Base-by-base conservation (phyloP, 1,140 invertebrate species). In the Drosophila mayri region DNA sequence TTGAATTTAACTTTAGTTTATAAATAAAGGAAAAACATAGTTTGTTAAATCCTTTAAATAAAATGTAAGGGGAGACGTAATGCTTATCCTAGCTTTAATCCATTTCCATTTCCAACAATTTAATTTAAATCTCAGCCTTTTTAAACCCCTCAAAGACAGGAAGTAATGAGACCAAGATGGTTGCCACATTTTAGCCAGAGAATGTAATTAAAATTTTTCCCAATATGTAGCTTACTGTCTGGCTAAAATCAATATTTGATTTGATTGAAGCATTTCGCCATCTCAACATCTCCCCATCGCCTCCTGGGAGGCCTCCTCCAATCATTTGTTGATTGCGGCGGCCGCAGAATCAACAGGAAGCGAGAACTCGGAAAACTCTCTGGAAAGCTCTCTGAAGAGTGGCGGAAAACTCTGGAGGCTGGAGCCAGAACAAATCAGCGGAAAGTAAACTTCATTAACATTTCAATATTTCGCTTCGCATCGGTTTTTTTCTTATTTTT, bases 371-470 rank as follows among this genome's bases (percentile, higher is more conserved):
- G 38, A 41, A 54, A 70, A 35, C 38, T 65, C 46, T 20, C 11
- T 28, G 61, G 40, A 22, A 61, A 71, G 57, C 57, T 41, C 49
- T 18, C 28, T 32, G 11, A 35, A 38, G 18, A 50, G 55, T 44
- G n/a, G 49, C 25, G 38, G 16, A 58, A 62, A 58, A 78, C 58
- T 61, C 63, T 68, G 71, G 30, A 63, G 38, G 64, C 64, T 78
- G 50, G 57, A 66, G 59, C 60, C 60, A 73, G 79, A 78, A 64
- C 77, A 90, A 88, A 88, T 88, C 84, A 88, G 65, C 83, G 80
- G 73, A 88, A 88, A 79, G 85, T 76, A 88, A 88, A 88, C 85
- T 90, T 88, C 81, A 85, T 88, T 83, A 88, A 79, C 85, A 88
- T 88, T 90, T 88, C 81, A 88, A 88, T 88, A 88, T 84, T 88